Conservation (phyloP, 1,140 invertebrate species). For the Drosophila pruinosa region DNA sequence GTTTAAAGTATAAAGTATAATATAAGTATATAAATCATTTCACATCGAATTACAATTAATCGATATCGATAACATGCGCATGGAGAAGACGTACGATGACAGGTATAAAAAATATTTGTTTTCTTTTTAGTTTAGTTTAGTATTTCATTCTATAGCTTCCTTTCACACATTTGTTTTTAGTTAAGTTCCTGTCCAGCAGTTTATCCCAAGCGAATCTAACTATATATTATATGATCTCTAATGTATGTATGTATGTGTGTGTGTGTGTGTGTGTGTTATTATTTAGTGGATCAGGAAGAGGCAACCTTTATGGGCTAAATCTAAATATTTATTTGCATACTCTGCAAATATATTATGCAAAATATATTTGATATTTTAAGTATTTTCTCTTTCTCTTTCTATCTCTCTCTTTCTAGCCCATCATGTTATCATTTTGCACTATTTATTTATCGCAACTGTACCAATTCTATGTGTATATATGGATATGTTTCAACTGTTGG, state of each 20-base stretch:
- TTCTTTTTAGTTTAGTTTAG: neutral
- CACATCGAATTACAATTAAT: slow-evolving; percentile 6
- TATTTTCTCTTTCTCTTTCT: neutral
- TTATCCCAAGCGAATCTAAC: slow-evolving; percentile 12
- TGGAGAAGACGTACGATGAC: slow-evolving; percentile 23
- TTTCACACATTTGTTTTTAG: neutral
- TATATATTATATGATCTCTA: neutral
- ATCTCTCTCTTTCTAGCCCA: neutral
- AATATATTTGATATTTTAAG: neutral
- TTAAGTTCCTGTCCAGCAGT: slow-evolving; percentile 33
- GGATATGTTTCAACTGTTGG: slow-evolving; percentile 31
- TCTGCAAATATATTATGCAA: slow-evolving; percentile 17
- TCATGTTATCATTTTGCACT: neutral
- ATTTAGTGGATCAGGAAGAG: slow-evolving; percentile 26
- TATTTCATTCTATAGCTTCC: neutral
- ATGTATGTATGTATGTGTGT: slow-evolving; percentile 8
- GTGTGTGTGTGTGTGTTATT: neutral
- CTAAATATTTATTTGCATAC: slow-evolving; percentile 30
- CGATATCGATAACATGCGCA: slow-evolving; percentile 17
- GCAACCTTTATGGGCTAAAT: slow-evolving; percentile 15
- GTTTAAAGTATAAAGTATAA: slow-evolving; percentile 17
- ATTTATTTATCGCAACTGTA: slow-evolving; percentile 8
- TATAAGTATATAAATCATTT: slow-evolving; percentile 34
- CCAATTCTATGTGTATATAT: slow-evolving; percentile 19
- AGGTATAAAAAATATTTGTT: slow-evolving; percentile 34